Percentiles rank a stretch among this genome's conserved stretches.
These are phyloP conservation scores for Vombatus ursinus DNA, from an alignment of 2,113 vertebrate species.

Conservation along the genomic window DNA sequence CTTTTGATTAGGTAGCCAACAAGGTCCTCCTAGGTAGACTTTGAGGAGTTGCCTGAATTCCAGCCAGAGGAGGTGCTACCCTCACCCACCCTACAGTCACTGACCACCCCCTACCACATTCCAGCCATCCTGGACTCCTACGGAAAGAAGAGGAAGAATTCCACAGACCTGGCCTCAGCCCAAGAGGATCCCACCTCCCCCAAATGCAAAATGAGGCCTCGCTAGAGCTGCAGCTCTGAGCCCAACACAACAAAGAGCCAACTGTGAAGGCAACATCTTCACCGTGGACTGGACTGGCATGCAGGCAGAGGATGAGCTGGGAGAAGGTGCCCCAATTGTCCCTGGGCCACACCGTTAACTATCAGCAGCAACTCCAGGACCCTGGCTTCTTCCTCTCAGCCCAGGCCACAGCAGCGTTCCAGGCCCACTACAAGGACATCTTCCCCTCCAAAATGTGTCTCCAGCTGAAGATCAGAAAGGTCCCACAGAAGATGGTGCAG, in stretches of 20 bases:
- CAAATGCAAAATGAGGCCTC: constrained; percentile 91
- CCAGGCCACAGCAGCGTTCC: constrained; percentile 94
- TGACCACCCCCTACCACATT: too few species aligned
- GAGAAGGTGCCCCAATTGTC: constrained; percentile 94
- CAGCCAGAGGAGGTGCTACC: constrained; percentile 92
- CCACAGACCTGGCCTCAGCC: constrained; percentile 91
- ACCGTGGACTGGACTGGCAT: constrained; percentile 91
- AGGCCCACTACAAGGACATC: constrained; percentile 91
- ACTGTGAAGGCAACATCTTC: constrained; percentile 95
- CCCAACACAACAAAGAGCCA: constrained; percentile 95
- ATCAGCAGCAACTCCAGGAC: constrained; percentile 95
- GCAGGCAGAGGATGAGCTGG: constrained; percentile 90
- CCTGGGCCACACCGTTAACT: constrained; percentile 91
- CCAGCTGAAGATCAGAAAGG: constrained; percentile 95
- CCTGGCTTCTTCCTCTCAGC: constrained; percentile 97
- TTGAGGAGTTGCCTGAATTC: constrained; percentile 93
- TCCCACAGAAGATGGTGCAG: constrained; percentile 96
- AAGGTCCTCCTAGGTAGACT: constrained; percentile 91
- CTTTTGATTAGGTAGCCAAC: constrained; percentile 94
- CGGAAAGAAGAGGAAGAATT: constrained; percentile 93
- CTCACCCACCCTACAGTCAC: constrained; percentile 92
- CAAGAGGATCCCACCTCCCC: constrained; percentile 93
- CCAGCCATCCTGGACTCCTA: constrained; percentile 94
- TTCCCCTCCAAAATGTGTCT: constrained; percentile 95
- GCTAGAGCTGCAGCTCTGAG: constrained; percentile 94